Base-by-base conservation (phyloP, 2,797 vertebrate species). In the Gobionotothen gibberifrons region DNA sequence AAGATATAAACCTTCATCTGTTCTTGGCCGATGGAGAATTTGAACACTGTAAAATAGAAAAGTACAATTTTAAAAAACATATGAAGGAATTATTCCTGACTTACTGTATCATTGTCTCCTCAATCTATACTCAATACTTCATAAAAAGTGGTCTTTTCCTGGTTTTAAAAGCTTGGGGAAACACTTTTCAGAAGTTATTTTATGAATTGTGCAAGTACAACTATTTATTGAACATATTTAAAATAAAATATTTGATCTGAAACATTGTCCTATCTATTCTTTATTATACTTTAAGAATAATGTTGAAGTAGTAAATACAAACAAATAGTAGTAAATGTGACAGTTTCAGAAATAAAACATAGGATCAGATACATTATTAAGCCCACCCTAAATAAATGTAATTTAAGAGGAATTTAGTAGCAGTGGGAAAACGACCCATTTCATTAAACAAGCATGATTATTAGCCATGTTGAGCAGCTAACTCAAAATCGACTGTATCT, bases 21-120 rank as follows among this genome's bases (percentile, higher is more conserved):
- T 39, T 78, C 57, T 42, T 16, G 16, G 53, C 71, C 53, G 10
- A 26, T 52, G 12, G 36, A 65, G 59, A 57, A 52, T 66, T 74
- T 52, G 32, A 61, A 70, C 16, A 0, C 8, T 55, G 26, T 42
- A 10, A 3, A 59, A 49, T 39, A 61, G 36, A 22, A 52, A 36
- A 49, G 12, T 26, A 47, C 5, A 0, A 1, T 39, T 0, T 39
- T 0, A 1, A 0, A 29, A 61, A 63, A 14, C n/a, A 39, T 40
- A 12, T 29, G 15, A 63, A 55, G 8, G 21, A 21, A 16, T 72
- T 8, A 40, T 56, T 42, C n/a, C 16, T 42, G 21, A 19, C 1
- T 6, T 14, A 5, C 39, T 26, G 26, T 26, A 26, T 5, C 26
- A 26, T 26, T 5, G 26, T 26, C 26, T 26, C 22, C 3, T 26